Evolutionary conservation across 2,113 vertebrate species (phyloP).

Genomic region (Otis tarda): DNA sequence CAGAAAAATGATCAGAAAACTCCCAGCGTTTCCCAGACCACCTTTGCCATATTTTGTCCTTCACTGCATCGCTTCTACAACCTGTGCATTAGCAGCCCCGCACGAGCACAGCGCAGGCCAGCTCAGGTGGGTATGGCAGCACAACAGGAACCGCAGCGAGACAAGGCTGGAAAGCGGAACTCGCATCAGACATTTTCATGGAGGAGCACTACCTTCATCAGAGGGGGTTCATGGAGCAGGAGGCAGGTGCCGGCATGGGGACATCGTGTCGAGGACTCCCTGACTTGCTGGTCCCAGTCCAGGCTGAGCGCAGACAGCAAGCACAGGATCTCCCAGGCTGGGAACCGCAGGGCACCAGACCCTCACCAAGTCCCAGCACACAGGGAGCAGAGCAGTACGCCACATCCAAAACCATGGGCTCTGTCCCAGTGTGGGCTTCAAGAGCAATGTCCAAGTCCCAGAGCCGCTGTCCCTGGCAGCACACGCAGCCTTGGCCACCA

Average conservation of each 20-base stretch:
- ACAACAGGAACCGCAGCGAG: too few relatives aligned
- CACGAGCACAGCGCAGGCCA: rapidly evolving
- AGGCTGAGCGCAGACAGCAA: neutral
- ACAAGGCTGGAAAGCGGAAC: neutral
- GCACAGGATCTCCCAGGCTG: neutral
- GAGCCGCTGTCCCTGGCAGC: neutral
- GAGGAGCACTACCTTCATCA: rapidly evolving
- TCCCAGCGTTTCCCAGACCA: neutral
- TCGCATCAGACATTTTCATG: rapidly evolving
- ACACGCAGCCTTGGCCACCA: rapidly evolving
- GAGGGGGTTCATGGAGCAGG: neutral
- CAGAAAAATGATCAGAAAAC: neutral
- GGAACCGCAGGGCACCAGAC: rapidly evolving
- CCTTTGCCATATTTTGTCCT: neutral
- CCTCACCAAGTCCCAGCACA: rapidly evolving
- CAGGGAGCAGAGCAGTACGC: rapidly evolving
- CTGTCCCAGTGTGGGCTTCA: neutral
- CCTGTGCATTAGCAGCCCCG: rapidly evolving
- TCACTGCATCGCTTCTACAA: neutral
- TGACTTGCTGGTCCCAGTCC: rapidly evolving
- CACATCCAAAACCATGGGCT: rapidly evolving
- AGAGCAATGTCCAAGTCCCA: neutral
- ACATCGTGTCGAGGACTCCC: rapidly evolving
- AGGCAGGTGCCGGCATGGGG: neutral
- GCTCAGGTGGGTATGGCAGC: neutral